Base-by-base conservation (phyloP, 2,797 vertebrate species). In the Xyrichtys novacula region DNA sequence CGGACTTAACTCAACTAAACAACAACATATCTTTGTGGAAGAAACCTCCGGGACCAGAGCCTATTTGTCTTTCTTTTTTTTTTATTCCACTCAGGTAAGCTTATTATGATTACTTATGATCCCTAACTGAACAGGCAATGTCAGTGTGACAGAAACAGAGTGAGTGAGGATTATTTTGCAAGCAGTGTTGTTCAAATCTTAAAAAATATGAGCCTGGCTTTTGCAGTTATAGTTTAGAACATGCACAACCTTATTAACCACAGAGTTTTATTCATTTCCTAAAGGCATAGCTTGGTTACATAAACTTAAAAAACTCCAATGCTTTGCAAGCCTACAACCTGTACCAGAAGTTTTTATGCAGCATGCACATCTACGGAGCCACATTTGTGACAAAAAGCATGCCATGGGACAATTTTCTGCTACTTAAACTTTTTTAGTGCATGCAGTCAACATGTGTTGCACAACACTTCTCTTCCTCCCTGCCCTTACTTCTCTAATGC, bases 61-160 rank as follows among this genome's bases (percentile, higher is more conserved):
- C 22, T n/a, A n/a, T n/a, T n/a, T n/a, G n/a, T 14, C 23, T 29
- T 49, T 61, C 26, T 38, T 62, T 6, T 23, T 20, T 54, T 22
- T 10, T 4, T 5, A 8, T 38, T 42, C 4, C 25, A 7, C 23
- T 31, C 66, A 88, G 91, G 91, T 90, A 88, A 85, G 85, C 1
- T 40, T 0, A 25, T 22, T 39, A n/a, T 16, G 7, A 75, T 42
- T 61, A 60, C n/a, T 12, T 49, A 1, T 75, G 43, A 26, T 71
- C 72, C 59, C n/a, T 31, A 52, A 43, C 16, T 43, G 28, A 54
- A 34, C 59, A 60, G 22, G 26, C 22, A 43, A 7, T 38, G 40
- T 43, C 12, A 43, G 5, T 48, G 32, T 48, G n/a, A 49, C 28
- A 36, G 10, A n/a, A 63, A 48, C 50, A 39, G 26, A 47, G 23